Conservation (phyloP, 2,888 invertebrate genomes). For the Folsomia manolachei region DNA sequence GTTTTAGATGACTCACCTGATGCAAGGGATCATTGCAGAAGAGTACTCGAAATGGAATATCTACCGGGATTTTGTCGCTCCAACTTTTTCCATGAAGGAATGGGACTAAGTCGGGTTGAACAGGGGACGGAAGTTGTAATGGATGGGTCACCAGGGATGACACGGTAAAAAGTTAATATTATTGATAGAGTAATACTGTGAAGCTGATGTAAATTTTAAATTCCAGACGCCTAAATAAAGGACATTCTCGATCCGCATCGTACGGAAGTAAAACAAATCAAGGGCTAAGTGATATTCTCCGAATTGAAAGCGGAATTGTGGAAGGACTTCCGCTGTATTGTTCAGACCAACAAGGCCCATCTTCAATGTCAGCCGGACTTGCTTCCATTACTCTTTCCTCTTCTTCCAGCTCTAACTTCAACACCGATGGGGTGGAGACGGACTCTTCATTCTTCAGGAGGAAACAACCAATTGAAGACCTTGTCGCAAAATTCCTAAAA, state of each 20-base stretch:
- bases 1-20: conserved; percentile 47
- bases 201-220: background rate
- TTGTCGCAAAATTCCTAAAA: conserved; percentile 42
- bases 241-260: conserved; percentile 45
- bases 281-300: conserved; percentile 35
- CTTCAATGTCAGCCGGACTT: conserved; percentile 16
- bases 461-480: conserved; percentile 38
- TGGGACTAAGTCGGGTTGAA: conserved; percentile 46
- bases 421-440: conserved; percentile 28
- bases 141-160: conserved; percentile 19
- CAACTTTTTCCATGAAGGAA: conserved; percentile 40
- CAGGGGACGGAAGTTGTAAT: conserved; percentile 42
- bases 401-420: conserved; percentile 13
- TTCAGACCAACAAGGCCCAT: conserved; percentile 24
- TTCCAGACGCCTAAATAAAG: background rate
- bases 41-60: conserved; percentile 44
- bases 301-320: conserved; percentile 38
- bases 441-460: conserved; percentile 32
- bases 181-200: background rate
- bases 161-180: conserved; percentile 9
- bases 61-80: conserved; percentile 46
- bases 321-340: conserved; percentile 42
- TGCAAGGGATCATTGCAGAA: conserved; percentile 42
- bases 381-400: background rate
- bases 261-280: conserved; percentile 34